Percentiles rank a stretch among this genome's conserved stretches.
phyloP scores from a whole-genome alignment of 2,797 vertebrate genomes.

The Echeneis naucrates region DNA sequence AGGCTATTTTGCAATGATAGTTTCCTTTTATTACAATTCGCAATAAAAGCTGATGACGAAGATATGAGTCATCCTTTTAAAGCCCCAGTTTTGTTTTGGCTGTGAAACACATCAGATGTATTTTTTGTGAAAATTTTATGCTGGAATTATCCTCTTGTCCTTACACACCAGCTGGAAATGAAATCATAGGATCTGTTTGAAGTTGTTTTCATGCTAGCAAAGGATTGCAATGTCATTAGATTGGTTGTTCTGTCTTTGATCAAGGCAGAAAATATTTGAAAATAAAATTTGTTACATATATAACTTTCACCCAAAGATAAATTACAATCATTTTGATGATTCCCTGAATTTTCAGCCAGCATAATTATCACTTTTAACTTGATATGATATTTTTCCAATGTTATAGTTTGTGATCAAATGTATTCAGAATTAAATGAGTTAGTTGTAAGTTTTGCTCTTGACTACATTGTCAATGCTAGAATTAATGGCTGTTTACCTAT shows the following conservation, averaged over 20 bases:
- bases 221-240: neutral
- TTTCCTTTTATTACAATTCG: conserved; percentile 27
- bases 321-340: no score
- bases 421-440: no score
- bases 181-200: neutral
- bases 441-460: no score
- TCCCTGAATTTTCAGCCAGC: no score
- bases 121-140: neutral
- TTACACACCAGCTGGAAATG: neutral
- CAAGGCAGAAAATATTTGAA: neutral
- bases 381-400: no score
- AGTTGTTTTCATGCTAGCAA: neutral
- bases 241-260: neutral
- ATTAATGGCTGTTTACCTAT: no score
- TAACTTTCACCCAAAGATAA: no score
- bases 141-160: neutral
- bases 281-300: no score
- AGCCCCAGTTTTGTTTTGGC: conserved; percentile 10
- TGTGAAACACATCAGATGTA: neutral
- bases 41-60: neutral
- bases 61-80: conserved; percentile 8
- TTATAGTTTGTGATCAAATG: no score
- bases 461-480: no score
- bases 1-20: conserved; percentile 14
- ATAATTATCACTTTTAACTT: no score